phyloP scores from a whole-genome alignment of 2,797 vertebrate genomes.

The Lutra lutra region DNA sequence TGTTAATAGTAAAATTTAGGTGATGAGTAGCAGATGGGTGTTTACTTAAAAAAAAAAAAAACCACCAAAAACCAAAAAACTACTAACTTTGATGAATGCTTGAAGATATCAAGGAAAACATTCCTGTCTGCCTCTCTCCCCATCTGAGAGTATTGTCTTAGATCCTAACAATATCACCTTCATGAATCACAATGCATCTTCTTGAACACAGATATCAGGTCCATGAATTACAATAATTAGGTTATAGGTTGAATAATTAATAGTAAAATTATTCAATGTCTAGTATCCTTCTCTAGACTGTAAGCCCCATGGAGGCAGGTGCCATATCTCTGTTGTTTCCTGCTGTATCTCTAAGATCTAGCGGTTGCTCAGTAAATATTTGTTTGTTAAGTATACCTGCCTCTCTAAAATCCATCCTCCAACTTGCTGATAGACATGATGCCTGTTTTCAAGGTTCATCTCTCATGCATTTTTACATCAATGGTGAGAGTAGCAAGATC shows the following conservation, averaged over 20 bases:
- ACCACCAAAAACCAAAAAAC: no score
- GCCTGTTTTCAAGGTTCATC: slow-evolving; percentile 44
- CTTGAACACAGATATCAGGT: background rate
- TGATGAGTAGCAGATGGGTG: background rate
- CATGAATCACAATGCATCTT: background rate
- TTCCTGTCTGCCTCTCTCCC: background rate
- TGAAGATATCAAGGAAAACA: background rate
- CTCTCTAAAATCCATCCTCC: background rate
- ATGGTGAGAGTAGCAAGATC: slow-evolving; percentile 53
- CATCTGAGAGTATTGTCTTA: background rate
- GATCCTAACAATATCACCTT: background rate
- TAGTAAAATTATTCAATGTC: background rate
- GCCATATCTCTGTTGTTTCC: background rate
- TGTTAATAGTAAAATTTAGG: background rate
- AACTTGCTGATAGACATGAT: background rate
- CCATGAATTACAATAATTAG: background rate
- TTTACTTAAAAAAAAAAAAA: background rate
- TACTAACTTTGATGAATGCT: background rate
- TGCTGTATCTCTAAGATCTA: background rate
- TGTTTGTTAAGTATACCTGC: background rate
- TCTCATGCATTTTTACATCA: slow-evolving; percentile 58
- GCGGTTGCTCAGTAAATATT: background rate
- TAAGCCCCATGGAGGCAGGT: background rate
- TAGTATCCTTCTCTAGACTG: background rate
- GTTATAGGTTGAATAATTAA: background rate